Evolutionary conservation across 2,888 invertebrate genomes (phyloP).

Genomic region (Leptogaster cylindrica): DNA sequence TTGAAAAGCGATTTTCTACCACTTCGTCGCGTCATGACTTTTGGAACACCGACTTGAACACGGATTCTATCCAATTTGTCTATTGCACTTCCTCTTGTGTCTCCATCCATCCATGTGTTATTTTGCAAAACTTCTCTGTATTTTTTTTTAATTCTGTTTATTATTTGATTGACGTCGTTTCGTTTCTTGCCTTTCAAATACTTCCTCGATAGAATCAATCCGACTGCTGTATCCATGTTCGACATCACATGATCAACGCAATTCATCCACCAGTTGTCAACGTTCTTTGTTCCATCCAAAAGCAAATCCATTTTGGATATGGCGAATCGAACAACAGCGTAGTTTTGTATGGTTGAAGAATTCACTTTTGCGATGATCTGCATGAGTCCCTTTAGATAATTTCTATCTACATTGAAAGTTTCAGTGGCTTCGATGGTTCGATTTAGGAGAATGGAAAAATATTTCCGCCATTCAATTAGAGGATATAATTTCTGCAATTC

Average conservation of each 20-base stretch:
- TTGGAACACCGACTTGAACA: conserved; percentile 17
- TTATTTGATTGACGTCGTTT: conserved; percentile 2
- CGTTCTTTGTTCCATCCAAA: not conserved
- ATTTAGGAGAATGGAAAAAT: conserved; percentile 24
- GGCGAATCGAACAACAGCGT: conserved; percentile 4
- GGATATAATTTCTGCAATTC: conserved; percentile 29
- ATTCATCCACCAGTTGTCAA: conserved; percentile 70
- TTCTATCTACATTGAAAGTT: conserved; percentile 17
- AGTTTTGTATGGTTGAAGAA: conserved; percentile 38
- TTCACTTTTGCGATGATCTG: conserved; percentile 10
- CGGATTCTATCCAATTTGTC: not conserved
- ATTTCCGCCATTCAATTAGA: conserved; percentile 41
- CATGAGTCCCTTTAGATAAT: conserved; percentile 26
- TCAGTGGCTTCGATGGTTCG: not conserved
- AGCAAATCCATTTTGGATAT: conserved; percentile 8
- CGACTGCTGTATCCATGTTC: conserved; percentile 72
- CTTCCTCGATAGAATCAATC: conserved; percentile 66
- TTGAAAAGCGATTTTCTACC: not conserved
- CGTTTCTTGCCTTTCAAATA: conserved; percentile 5
- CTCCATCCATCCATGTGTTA: conserved; percentile 6
- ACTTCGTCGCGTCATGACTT: not conserved
- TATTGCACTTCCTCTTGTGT: not conserved
- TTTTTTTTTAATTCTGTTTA: not conserved
- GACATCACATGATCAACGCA: conserved; percentile 86
- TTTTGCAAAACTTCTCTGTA: not conserved